phyloP scores from a whole-genome alignment of 2,888 invertebrate species.

The Drosophila antonietae region DNA sequence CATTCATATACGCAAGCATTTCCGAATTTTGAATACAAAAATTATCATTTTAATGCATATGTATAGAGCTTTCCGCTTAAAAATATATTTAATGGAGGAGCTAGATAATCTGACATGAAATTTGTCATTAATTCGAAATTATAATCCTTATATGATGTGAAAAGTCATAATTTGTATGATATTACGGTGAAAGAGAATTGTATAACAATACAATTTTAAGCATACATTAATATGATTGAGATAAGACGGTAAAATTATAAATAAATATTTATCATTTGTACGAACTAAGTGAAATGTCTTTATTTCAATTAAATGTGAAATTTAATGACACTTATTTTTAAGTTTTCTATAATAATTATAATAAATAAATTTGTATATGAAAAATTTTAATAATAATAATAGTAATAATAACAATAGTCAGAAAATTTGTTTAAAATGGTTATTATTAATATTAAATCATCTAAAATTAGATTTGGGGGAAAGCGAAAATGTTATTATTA shows the following conservation, averaged over 20 bases:
- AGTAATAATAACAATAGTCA: too few relatives aligned
- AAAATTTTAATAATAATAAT: too few relatives aligned
- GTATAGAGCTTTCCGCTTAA: neutral
- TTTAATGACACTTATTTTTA: neutral
- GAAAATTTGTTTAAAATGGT: too few relatives aligned
- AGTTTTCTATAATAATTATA: too few relatives aligned
- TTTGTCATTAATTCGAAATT: neutral
- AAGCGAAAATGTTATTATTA: too few relatives aligned
- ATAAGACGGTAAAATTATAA: neutral
- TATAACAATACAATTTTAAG: neutral
- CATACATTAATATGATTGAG: neutral
- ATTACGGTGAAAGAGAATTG: neutral
- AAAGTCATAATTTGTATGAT: too few relatives aligned
- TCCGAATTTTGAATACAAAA: slow-evolving; percentile 17
- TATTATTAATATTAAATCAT: too few relatives aligned
- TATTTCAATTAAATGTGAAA: neutral
- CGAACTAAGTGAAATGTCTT: neutral
- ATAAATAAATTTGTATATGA: too few relatives aligned
- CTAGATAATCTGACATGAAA: neutral
- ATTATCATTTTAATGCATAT: slow-evolving; percentile 12
- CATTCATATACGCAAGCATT: slow-evolving; percentile 12
- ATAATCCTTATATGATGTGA: neutral
- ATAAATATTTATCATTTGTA: neutral
- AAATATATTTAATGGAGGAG: neutral
- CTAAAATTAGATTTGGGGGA: too few relatives aligned